phyloP scores from a whole-genome alignment of 1,140 invertebrate genomes.

The Tigriopus japonicus region DNA sequence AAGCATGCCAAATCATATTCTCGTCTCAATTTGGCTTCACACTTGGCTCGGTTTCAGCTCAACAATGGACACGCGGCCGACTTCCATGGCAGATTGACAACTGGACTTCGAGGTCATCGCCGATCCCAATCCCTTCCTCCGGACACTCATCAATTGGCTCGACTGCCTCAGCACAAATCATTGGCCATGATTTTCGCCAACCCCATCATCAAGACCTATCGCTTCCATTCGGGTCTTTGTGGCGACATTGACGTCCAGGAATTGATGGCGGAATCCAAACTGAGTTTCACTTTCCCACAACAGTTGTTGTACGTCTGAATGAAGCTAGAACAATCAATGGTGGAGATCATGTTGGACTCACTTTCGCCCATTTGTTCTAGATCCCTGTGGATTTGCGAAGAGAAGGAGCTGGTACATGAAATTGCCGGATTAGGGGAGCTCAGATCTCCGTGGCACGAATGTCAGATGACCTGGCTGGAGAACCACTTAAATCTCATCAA shows the following conservation, averaged over 20 bases:
- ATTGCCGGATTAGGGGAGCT: conserved; percentile 65
- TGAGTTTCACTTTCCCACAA: conserved; percentile 66
- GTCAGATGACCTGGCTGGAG: conserved; percentile 59
- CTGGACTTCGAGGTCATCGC: conserved; percentile 32
- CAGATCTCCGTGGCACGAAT: conserved; percentile 55
- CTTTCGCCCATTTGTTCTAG: conserved; percentile 29
- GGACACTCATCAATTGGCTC: conserved; percentile 52
- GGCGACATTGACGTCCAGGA: conserved; percentile 82
- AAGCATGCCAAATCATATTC: too few relatives aligned
- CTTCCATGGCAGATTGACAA: too few relatives aligned
- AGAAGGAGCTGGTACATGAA: conserved; percentile 70
- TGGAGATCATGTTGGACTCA: background rate
- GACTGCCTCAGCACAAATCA: conserved; percentile 52
- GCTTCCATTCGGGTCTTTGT: conserved; percentile 71
- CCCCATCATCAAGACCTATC: conserved; percentile 57
- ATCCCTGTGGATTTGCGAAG: conserved; percentile 72
- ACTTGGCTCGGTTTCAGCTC: too few relatives aligned
- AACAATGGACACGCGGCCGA: too few relatives aligned
- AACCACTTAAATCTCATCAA: conserved; percentile 60
- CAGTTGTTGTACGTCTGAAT: conserved; percentile 61
- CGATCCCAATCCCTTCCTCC: conserved; percentile 67
- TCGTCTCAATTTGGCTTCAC: too few relatives aligned
- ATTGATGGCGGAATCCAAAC: conserved; percentile 71
- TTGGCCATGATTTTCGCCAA: conserved; percentile 53
- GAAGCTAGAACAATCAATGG: background rate